Evolutionary conservation across 2,797 vertebrate species (phyloP), one percentile per base, ranked within the genome.

Genomic region (Lepilemur ruficaudatus): DNA sequence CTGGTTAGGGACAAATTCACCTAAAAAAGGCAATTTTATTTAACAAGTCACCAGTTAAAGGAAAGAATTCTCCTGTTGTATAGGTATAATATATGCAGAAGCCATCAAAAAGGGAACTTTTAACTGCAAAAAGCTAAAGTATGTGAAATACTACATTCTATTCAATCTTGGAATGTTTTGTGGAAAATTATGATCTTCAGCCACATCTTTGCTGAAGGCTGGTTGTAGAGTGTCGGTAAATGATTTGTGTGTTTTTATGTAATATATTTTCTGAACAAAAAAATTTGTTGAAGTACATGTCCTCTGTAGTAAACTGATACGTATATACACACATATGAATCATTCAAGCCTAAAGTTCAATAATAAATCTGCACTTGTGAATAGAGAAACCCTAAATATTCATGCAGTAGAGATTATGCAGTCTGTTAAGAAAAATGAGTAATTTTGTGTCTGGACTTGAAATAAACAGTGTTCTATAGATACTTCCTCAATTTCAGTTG

Each of bases 381-480:
- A 85, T 95, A 89, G 55, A 95, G 85, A 96, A 95, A 90, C 80
- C 94, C 35, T 81, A 95, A 96, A 84, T 95, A 95, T 92, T 88
- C 88, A 84, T 96, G 89, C 89, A 61, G 88, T 96, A 93, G 92
- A 97, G 97, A 94, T 96, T 67, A 96, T 89, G 59, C 57, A 46
- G 57, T 97, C 92, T 98, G 94, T 97, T 96, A 84, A 97, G 89
- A 96, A 83, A 92, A 97, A 95, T 65, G 89, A 95, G 92, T 85
- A 69, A 95, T 90, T 93, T 92, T 98, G 82, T 98, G 95, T 97
- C 97, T 93, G 94, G 80, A 92, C 82, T 97, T 96, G 52, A 97
- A 98, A 97, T 98, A 97, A 98, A 97, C 88, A 93, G 82, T 96
- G 79, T 98, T 98, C 92, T 94, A 11, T 86, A 98, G 96, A 97